A percentile compares a stretch with the other conserved stretches of the same genome.
Evolutionary conservation across 2,113 vertebrate genomes (phyloP).

Genomic region (Athene cunicularia): DNA sequence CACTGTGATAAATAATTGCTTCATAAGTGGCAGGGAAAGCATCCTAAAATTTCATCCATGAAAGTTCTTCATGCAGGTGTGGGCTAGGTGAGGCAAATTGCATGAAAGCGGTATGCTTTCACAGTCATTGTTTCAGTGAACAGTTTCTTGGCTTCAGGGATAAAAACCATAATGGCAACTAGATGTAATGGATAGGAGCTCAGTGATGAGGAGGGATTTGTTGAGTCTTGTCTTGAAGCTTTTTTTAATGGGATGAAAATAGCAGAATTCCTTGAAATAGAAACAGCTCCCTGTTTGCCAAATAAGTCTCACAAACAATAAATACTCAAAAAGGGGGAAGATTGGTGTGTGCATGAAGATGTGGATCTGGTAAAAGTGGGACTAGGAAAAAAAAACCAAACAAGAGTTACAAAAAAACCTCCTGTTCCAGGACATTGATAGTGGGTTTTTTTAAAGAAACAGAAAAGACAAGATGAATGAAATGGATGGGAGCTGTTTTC

Average conservation of each 20-base stretch:
- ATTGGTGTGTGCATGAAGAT: neutral
- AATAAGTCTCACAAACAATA: neutral
- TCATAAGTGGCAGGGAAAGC: neutral
- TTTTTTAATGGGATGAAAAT: slow-evolving; percentile 28
- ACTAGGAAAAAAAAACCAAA: neutral
- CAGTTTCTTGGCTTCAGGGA: slow-evolving; percentile 11
- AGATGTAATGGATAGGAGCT: neutral
- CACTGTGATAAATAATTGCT: neutral
- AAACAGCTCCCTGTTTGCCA: neutral
- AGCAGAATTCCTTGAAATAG: slow-evolving; percentile 13
- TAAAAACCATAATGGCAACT: neutral
- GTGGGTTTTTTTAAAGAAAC: neutral
- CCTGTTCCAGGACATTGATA: neutral
- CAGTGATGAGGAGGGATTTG: neutral
- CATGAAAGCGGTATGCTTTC: neutral
- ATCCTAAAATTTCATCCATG: neutral
- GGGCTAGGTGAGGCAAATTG: neutral
- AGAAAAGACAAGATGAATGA: neutral
- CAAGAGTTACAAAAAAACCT: neutral
- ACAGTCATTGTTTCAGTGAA: neutral
- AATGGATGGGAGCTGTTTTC: neutral
- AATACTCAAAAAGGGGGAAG: neutral
- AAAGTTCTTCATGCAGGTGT: neutral
- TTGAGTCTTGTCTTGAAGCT: slow-evolving; percentile 27
- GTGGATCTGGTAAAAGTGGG: neutral